Base-by-base conservation (phyloP, 2,797 vertebrate genomes). In the Sphenopsis melanotis region DNA sequence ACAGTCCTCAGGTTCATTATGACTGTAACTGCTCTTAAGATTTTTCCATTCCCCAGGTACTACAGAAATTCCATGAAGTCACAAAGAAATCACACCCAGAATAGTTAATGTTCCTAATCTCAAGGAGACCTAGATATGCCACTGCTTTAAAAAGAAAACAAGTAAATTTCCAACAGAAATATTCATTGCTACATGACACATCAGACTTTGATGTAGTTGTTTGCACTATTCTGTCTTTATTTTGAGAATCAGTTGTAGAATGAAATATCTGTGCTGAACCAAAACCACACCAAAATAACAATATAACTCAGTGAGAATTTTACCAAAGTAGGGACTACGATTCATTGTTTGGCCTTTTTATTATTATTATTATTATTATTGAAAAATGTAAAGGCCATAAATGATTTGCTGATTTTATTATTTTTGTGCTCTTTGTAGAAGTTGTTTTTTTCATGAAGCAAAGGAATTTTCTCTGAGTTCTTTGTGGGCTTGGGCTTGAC, bases 51-150 rank as follows among this genome's bases (percentile, higher is more conserved):
- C 16, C 52, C 27, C 36, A 41, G 41, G 32, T 79, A 36, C 49
- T 44, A 23, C 11, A 71, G 65, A 44, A 75, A 70, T 30, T 78
- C 36, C 24, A 15, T 53, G 36, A 52, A 83, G 24, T 94, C 85
- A 37, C 49, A 49, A 10, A 63, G 37, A 53, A 91, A 47, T 90
- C 57, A 12, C 39, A 83, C 57, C 37, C 76, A 30, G 79, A 95
- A 94, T 39, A 78, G 82, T 72, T 88, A 90, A 91, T 69, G 19
- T 84, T 88, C 83, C 65, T 80, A 56, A 92, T 92, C 69, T 86
- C 69, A 91, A 72, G 49, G 68, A 97, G 90, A 93, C 92, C 95
- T 89, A 93, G 90, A 94, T 96, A 94, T 93, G 95, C 78, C 92
- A 95, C 47, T 39, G 63, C 63, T 93, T 64, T 79, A 42, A 59